Percentiles rank a stretch among this genome's conserved stretches.
phyloP scores from a whole-genome alignment of 2,113 vertebrate genomes.

The Colaptes auratus region DNA sequence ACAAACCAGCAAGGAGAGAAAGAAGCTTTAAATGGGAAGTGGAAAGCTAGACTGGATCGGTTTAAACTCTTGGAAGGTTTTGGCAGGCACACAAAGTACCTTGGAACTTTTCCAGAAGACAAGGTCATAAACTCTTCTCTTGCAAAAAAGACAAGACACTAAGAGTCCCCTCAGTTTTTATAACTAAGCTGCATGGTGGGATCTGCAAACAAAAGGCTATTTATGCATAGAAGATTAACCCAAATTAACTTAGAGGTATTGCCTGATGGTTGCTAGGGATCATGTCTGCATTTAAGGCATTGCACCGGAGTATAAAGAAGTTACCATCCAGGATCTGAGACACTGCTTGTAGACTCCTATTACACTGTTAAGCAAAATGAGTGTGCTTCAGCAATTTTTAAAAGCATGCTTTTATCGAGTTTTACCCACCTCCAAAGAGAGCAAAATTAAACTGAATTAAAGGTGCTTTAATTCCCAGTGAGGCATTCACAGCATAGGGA shows the following conservation, averaged over 20 bases:
- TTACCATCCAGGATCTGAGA: not conserved
- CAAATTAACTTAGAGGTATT: constrained; percentile 24
- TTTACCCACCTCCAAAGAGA: constrained; percentile 7
- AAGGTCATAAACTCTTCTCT: constrained; percentile 18
- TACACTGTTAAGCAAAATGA: not conserved
- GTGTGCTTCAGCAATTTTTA: not conserved
- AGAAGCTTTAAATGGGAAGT: constrained; percentile 33
- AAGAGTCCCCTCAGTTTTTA: not conserved
- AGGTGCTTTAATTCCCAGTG: not conserved
- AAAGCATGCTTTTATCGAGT: not conserved
- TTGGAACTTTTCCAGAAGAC: not conserved
- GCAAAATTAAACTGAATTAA: constrained; percentile 24
- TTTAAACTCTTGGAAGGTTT: constrained; percentile 37
- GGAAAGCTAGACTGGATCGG: constrained; percentile 19
- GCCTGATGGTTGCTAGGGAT: not conserved
- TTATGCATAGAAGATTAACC: not conserved
- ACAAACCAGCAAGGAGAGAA: constrained; percentile 15
- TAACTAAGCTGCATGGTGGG: not conserved
- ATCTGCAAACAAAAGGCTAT: not conserved
- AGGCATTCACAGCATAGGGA: not conserved
- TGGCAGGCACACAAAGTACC: constrained; percentile 49
- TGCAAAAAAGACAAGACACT: not conserved
- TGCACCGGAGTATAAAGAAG: not conserved
- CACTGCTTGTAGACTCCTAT: not conserved
- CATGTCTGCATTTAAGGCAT: not conserved